phyloP scores from a whole-genome alignment of 2,113 vertebrate species.

The Salvator merianae region DNA sequence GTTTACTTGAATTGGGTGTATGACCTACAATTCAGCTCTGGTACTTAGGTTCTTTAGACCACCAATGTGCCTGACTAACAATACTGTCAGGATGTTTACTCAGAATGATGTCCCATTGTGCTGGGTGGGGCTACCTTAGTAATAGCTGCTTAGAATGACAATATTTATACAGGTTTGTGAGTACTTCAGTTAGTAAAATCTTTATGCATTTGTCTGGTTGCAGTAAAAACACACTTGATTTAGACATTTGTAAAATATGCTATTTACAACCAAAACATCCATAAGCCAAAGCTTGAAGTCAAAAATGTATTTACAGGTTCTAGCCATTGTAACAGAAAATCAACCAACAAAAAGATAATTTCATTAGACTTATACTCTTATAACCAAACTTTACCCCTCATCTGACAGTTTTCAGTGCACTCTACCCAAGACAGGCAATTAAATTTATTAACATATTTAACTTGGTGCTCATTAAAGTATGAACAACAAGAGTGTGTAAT shows the following conservation, averaged over 20 bases:
- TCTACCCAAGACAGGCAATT: neutral
- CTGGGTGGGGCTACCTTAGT: neutral
- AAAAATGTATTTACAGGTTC: neutral
- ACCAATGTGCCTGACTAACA: neutral
- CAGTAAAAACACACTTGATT: neutral
- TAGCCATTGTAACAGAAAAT: neutral
- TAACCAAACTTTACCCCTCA: too few species aligned
- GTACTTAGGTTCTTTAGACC: too few species aligned
- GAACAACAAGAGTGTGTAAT: neutral
- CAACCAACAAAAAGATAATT: neutral
- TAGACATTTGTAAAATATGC: neutral
- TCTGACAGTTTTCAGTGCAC: neutral
- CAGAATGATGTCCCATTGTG: neutral
- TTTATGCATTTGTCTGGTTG: neutral
- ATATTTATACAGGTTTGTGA: neutral
- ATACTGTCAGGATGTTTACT: neutral
- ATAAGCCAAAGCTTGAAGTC: neutral
- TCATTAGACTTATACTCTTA: neutral
- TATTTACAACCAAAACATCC: neutral
- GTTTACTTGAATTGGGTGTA: neutral
- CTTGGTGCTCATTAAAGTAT: neutral
- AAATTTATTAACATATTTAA: neutral
- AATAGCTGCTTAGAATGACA: neutral
- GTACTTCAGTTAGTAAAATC: neutral
- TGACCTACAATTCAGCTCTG: neutral